Evolutionary conservation across 2,888 invertebrate genomes (phyloP).

Genomic region (Spilarctia lutea): DNA sequence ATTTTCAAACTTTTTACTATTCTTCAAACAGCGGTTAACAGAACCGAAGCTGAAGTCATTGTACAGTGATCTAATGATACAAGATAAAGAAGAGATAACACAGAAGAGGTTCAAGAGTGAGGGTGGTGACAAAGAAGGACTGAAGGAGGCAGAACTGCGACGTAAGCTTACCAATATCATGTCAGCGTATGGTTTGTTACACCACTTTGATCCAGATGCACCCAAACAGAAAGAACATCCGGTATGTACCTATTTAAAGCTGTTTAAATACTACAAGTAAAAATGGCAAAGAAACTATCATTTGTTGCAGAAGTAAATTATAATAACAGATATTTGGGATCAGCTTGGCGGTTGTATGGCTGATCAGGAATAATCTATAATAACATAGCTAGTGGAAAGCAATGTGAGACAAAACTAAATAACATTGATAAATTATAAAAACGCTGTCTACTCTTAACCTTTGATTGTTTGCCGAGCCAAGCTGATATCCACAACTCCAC

Average conservation of each 20-base stretch:
- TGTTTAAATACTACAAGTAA: not conserved
- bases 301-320: not conserved
- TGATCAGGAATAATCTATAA: too few relatives aligned
- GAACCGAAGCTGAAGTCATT: constrained; percentile 94
- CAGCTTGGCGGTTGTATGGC: not conserved
- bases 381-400: too few relatives aligned
- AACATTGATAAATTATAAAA: too few relatives aligned
- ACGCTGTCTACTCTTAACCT: too few relatives aligned
- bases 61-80: constrained; percentile 95
- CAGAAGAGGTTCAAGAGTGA: constrained; percentile 93
- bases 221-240: constrained; percentile 86
- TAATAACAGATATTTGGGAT: not conserved
- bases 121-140: constrained; percentile 94
- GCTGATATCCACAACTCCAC: too few relatives aligned
- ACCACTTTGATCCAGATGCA: constrained; percentile 92
- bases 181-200: constrained; percentile 92
- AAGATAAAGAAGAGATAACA: constrained; percentile 96
- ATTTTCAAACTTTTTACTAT: not conserved
- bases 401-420: too few relatives aligned
- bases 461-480: too few relatives aligned
- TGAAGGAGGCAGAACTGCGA: constrained; percentile 92
- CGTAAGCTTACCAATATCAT: constrained; percentile 94
- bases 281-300: not conserved
- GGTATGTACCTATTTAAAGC: constrained; percentile 62
- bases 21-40: constrained; percentile 89